Conservation (phyloP, 2,797 vertebrate genomes). For the Ptychobarbus kaznakovi region DNA sequence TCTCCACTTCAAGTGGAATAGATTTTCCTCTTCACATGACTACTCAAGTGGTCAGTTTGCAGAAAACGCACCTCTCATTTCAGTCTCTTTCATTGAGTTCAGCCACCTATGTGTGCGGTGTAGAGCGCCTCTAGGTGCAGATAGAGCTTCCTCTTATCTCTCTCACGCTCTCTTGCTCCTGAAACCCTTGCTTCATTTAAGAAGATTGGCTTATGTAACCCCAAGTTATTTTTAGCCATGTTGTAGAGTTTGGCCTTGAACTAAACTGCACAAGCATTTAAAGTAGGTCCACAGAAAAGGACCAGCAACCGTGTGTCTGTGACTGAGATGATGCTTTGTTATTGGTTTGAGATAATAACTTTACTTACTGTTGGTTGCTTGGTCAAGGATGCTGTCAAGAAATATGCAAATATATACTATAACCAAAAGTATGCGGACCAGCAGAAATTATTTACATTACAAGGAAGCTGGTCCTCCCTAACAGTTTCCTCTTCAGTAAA, state of each 20-base stretch:
- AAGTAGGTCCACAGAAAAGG: constrained; percentile 7
- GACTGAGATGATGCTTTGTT: neutral
- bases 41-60: constrained; percentile 18
- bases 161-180: constrained; percentile 39
- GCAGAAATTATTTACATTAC: neutral
- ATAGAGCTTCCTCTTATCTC: constrained; percentile 31
- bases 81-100: constrained; percentile 22
- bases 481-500: constrained; percentile 22
- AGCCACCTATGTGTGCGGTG: constrained; percentile 12
- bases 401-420: neutral
- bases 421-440: neutral
- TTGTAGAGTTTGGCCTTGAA: constrained; percentile 47
- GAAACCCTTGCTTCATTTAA: constrained; percentile 49
- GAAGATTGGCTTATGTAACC: constrained; percentile 62
- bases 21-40: constrained; percentile 26
- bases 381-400: neutral
- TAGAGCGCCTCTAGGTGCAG: neutral
- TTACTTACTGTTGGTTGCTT: neutral
- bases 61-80: constrained; percentile 7
- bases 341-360: neutral
- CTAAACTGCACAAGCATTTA: constrained; percentile 34
- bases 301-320: constrained; percentile 5
- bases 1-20: constrained; percentile 18
- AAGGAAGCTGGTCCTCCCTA: constrained; percentile 1
- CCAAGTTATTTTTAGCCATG: constrained; percentile 57